These are phyloP conservation scores for Podarcis cretensis DNA, from an alignment of 2,113 vertebrate species.

Conservation along the genomic window DNA sequence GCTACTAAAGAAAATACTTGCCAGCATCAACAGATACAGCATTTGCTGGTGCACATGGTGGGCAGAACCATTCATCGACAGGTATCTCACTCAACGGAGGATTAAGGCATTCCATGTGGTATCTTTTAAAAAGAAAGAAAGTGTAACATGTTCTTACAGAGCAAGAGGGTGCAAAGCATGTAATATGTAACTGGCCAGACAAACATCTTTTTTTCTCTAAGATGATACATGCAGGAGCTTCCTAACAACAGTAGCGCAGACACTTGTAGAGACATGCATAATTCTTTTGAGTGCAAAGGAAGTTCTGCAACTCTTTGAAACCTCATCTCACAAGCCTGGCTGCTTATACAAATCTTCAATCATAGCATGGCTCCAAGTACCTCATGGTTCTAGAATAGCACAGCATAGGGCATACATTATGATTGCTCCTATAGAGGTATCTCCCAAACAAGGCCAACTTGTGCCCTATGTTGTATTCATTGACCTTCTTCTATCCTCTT, in stretches of 20 bases:
- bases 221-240: background rate
- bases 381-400: too few relatives aligned
- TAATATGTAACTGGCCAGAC: background rate
- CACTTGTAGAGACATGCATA: background rate
- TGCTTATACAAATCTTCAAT: too few relatives aligned
- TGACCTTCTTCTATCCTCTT: too few relatives aligned
- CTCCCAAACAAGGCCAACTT: too few relatives aligned
- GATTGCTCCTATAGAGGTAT: too few relatives aligned
- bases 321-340: too few relatives aligned
- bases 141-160: background rate
- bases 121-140: constrained; percentile 71
- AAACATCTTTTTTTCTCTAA: background rate
- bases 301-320: too few relatives aligned
- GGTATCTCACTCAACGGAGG: constrained; percentile 92
- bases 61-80: constrained; percentile 98
- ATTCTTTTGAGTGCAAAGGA: background rate
- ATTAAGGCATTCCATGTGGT: constrained; percentile 97
- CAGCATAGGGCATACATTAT: too few relatives aligned
- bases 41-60: constrained; percentile 79
- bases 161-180: background rate
- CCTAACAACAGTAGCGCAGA: background rate
- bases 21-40: constrained; percentile 62
- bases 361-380: too few relatives aligned
- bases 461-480: too few relatives aligned
- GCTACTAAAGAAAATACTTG: constrained; percentile 40